A percentile compares a stretch with the other conserved stretches of the same genome.
phyloP scores from a whole-genome alignment of 2,797 vertebrate species.

The Scleropages formosus region DNA sequence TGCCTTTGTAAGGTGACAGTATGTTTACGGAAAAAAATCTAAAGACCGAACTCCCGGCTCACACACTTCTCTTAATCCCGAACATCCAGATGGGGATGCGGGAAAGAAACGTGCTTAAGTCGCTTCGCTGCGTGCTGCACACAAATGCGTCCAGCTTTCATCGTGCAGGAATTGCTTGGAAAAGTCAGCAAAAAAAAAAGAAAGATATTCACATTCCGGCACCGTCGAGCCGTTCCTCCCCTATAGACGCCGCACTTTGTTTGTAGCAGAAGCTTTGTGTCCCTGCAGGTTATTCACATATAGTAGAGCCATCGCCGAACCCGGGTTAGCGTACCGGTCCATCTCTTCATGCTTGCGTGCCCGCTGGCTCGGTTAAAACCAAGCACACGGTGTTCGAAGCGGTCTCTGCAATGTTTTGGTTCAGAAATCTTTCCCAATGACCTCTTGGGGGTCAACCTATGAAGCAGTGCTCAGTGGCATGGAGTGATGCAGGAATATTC shows the following conservation, averaged over 20 bases:
- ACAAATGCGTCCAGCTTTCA: conserved; percentile 28
- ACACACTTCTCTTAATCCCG: conserved; percentile 37
- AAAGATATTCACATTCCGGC: conserved; percentile 14
- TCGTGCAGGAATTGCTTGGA: conserved; percentile 23
- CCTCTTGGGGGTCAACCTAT: not conserved
- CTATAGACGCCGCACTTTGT: not conserved
- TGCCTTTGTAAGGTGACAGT: not conserved
- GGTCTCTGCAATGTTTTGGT: conserved; percentile 44
- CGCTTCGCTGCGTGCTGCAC: conserved; percentile 33
- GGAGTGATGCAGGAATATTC: not conserved
- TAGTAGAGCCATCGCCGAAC: conserved; percentile 1
- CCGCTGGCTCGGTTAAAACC: conserved; percentile 35
- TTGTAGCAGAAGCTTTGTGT: conserved; percentile 15
- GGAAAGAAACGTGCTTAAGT: conserved; percentile 36
- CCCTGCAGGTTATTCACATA: conserved; percentile 19
- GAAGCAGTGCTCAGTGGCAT: not conserved
- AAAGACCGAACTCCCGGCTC: conserved; percentile 9
- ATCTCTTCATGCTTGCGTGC: conserved; percentile 34
- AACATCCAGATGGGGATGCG: conserved; percentile 21
- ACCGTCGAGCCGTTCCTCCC: conserved; percentile 10
- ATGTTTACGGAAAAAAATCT: not conserved
- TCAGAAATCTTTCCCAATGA: conserved; percentile 49
- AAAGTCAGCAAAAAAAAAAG: conserved; percentile 21
- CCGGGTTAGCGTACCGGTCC: conserved; percentile 26
- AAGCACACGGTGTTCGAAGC: conserved; percentile 44